phyloP scores from a whole-genome alignment of 2,797 vertebrate species.

The Loriculus beryllinus region DNA sequence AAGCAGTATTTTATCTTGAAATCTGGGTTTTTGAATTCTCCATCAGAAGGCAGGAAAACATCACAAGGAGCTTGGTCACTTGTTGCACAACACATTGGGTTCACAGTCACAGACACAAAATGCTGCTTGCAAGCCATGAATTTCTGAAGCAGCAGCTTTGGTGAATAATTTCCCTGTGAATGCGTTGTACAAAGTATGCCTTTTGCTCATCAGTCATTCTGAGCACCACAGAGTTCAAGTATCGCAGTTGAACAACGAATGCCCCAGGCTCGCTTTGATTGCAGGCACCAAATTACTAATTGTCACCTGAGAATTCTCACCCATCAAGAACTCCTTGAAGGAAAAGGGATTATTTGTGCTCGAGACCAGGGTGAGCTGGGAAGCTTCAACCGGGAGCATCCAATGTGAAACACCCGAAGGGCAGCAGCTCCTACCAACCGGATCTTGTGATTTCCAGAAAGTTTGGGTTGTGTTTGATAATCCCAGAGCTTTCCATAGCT shows the following conservation, averaged over 20 bases:
- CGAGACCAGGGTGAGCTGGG: background rate
- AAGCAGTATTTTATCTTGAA: background rate
- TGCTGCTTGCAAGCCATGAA: background rate
- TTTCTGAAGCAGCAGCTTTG: background rate
- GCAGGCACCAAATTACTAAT: background rate
- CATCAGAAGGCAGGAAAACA: background rate
- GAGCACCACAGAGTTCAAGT: background rate
- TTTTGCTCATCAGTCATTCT: background rate
- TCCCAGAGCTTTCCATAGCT: background rate
- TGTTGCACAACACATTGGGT: background rate
- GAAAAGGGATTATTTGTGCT: background rate
- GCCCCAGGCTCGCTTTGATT: background rate
- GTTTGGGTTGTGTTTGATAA: background rate
- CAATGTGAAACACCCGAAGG: background rate
- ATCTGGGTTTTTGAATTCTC: background rate
- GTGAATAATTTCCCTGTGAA: background rate
- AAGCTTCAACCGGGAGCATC: background rate
- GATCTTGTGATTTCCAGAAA: background rate
- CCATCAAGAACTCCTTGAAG: background rate
- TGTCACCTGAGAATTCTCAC: background rate
- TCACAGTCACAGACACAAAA: background rate
- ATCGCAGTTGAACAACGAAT: background rate
- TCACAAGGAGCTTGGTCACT: background rate
- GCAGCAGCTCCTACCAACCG: background rate
- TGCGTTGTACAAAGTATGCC: accelerated